phyloP scores from a whole-genome alignment of 2,113 vertebrate species.

The Panurus biarmicus region DNA sequence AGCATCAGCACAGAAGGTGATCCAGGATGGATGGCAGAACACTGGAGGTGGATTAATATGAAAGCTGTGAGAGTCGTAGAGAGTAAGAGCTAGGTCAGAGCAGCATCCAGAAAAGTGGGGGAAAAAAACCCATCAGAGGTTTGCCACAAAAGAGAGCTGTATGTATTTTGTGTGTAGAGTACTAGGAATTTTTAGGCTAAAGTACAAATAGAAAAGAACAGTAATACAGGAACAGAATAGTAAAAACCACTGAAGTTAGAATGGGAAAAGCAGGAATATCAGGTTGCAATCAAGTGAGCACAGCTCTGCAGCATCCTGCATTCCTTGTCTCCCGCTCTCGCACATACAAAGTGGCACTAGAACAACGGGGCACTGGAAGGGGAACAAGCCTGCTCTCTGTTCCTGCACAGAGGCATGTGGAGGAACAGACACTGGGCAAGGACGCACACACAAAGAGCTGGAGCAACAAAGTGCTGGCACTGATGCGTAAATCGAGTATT shows the following conservation, averaged over 20 bases:
- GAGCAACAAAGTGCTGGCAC: not conserved
- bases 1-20: not conserved
- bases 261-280: not conserved
- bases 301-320: not conserved
- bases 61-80: not conserved
- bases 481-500: not conserved
- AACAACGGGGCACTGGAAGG: not conserved
- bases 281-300: rapidly evolving
- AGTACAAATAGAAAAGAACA: not conserved
- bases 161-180: rapidly evolving
- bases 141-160: not conserved
- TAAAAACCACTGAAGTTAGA: not conserved
- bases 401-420: not conserved
- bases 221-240: not conserved
- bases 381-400: not conserved
- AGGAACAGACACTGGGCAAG: not conserved
- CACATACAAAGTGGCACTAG: not conserved
- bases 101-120: not conserved
- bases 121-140: rapidly evolving
- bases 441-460: not conserved
- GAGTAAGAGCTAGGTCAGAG: not conserved
- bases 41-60: not conserved
- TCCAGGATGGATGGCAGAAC: not conserved
- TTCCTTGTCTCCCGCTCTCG: rapidly evolving
- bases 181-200: not conserved